Base-by-base conservation (phyloP, 2,113 vertebrate genomes). In the Erinaceus europaeus region DNA sequence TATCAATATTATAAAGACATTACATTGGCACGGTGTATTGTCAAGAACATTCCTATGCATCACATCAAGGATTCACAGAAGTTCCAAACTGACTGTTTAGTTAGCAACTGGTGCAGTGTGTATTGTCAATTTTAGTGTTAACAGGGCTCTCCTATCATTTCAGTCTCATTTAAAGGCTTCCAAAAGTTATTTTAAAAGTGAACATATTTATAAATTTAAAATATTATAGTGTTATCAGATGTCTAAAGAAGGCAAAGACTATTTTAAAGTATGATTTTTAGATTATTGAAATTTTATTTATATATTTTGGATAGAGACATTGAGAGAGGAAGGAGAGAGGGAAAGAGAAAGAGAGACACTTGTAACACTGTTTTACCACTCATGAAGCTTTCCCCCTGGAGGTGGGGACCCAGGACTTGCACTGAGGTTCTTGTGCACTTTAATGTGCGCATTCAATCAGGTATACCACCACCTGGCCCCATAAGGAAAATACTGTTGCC, bases 161-260 rank as follows among this genome's bases (percentile, higher is more conserved):
- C 59, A 57, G 27, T 84, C 15, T 87, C 2, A 84, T 84, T 91
- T 90, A 72, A 52, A 84, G 93, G 73, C 77, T 29, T 91, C 92
- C 85, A 75, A 93, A 90, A 59, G 92, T 59, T 36, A 89, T 92
- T 92, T 93, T 84, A 93, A 96, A 96, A 96, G 88, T 92, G 81
- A 96, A 95, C 81, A 85, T 9, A 36, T 91, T 15, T 93, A 77
- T 40, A 25, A 90, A 55, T 95, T 89, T 92, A 38, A 92, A 92
- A 92, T 92, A 36, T 80, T 94, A 92, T 74, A 67, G 21, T 93
- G 32, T 23, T 86, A 64, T 61, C 38, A 69, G 32, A 53, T 85
- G 21, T 92, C 71, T 68, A 85, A 67, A 59, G 69, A 92, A 79
- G 67, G 57, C 69, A 92, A 92, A n/a, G n/a, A n/a, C n/a, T n/a